Base-by-base conservation (phyloP, 2,113 vertebrate genomes). In the Amazona guildingii region DNA sequence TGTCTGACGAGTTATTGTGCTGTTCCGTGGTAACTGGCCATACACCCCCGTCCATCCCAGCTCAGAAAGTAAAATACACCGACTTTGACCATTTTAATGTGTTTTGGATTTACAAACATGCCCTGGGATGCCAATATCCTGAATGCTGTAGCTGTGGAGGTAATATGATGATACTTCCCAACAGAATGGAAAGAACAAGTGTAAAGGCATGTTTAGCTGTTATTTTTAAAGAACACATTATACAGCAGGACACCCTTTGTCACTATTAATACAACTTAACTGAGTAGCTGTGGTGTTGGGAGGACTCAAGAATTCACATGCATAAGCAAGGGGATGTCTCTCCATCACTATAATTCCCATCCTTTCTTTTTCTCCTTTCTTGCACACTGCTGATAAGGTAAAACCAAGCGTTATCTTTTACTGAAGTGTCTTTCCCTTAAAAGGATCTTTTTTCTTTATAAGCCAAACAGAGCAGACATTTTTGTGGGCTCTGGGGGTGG, bases 391-490 rank as follows among this genome's bases (percentile, higher is more conserved):
- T 46, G 46, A 44, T 77, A 83, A 2, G 54, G 72, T 85, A 64
- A 83, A 79, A 73, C 73, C 0, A 9, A 87, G 28, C 8, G 13
- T 72, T 95, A 92, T 84, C 68, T 94, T 59, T 74, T 61, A 49
- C 31, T 10, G 27, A 70, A 77, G 17, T 10, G 10, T 59, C 88
- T 88, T 90, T 86, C 83, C 83, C 76, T 90, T 92, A 82, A 86
- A 92, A 92, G 51, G 86, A 66, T 41, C 17, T 44, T 80, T 90
- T 76, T 54, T 51, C 62, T 81, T 81, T 72, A 24, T 33, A 90
- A 70, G 55, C 68, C 55, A 67, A 90, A 88, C 69, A 70, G 80
- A 81, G 76, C 88, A 95, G 94, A 95, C 82, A 88, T 96, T 97
- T 95, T 87, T 95, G 92, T 95, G 95, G 94, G 88, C 13, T 7